Conservation (phyloP, 2,888 invertebrate genomes). For the Agonum fuliginosum region DNA sequence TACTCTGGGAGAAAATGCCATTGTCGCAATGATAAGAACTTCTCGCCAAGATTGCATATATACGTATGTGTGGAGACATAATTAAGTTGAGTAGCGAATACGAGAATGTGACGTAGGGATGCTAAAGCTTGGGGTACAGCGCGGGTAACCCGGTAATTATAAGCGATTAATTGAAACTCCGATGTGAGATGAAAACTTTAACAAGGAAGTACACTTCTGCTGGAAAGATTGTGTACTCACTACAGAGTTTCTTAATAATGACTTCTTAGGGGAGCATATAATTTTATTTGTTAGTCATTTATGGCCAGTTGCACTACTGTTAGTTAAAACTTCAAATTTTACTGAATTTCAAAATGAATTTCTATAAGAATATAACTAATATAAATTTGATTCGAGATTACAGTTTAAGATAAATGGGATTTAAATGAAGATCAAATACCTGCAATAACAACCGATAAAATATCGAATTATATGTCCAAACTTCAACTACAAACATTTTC, state of each 20-base stretch:
- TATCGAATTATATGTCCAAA: no score
- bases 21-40: slow-evolving; percentile 54
- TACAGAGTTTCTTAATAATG: background rate
- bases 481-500: no score
- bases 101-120: background rate
- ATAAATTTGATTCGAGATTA: no score
- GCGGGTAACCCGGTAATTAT: slow-evolving; percentile 29
- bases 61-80: slow-evolving; percentile 13
- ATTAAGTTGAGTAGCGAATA: slow-evolving; percentile 15
- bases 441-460: no score
- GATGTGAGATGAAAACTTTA: slow-evolving; percentile 38
- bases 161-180: slow-evolving; percentile 53
- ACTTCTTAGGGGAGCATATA: no score
- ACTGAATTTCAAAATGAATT: no score
- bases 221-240: slow-evolving; percentile 18
- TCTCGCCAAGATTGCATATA: slow-evolving; percentile 30
- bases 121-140: background rate
- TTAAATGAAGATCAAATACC: no score
- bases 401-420: no score
- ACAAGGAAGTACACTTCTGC: slow-evolving; percentile 33
- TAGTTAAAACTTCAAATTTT: no score
- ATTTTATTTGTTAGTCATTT: background rate
- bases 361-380: no score
- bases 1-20: slow-evolving; percentile 52
- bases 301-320: no score